Conservation (phyloP, 2,113 vertebrate species). For the Lethenteron camtschaticum region DNA sequence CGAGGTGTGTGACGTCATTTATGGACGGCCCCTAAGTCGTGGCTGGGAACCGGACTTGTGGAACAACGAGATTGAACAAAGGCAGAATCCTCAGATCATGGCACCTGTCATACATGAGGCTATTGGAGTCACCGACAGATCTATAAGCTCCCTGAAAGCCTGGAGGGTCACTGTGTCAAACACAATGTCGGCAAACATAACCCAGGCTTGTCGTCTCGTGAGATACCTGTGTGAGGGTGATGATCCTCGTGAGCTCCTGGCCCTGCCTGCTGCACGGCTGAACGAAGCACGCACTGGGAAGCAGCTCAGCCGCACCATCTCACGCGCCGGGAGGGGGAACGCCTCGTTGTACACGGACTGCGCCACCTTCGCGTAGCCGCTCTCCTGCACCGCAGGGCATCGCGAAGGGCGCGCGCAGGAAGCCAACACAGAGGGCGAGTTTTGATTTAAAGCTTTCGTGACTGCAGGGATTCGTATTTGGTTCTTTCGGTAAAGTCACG, state of each 20-base stretch:
- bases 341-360: slow-evolving; percentile 69
- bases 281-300: slow-evolving; percentile 79
- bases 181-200: no score
- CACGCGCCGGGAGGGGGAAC: slow-evolving; percentile 50
- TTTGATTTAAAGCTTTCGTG: no score
- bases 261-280: slow-evolving; percentile 35
- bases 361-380: slow-evolving; percentile 41
- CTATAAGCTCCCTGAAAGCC: not conserved
- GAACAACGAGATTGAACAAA: not conserved
- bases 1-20: no score
- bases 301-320: slow-evolving; percentile 66
- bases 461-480: no score
- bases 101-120: not conserved
- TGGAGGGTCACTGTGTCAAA: not conserved
- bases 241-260: slow-evolving; percentile 43
- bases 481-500: no score
- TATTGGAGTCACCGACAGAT: not conserved
- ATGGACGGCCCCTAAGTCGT: no score
- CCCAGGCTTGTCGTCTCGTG: not conserved
- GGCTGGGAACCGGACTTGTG: no score
- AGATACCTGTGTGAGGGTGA: slow-evolving; percentile 62
- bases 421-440: no score
- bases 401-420: no score
- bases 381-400: slow-evolving; percentile 24
- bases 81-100: not conserved